Evolutionary conservation across 2,113 vertebrate genomes (phyloP).

Genomic region (Nothoprocta pentlandii): DNA sequence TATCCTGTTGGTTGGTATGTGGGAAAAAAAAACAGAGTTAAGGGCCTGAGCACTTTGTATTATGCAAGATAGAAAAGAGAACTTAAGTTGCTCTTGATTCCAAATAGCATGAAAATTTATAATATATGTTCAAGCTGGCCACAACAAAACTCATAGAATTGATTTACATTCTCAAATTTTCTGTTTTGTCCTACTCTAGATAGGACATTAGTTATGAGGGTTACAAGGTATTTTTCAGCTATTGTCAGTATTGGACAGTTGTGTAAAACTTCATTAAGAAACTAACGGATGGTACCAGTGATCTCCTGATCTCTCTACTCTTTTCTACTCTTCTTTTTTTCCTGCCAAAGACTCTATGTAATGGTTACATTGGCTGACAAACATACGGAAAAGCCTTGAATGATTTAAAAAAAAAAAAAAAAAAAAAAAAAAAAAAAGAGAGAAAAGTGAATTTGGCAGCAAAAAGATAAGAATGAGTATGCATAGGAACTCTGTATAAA

Average conservation of each 20-base stretch:
- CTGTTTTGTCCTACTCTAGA: not conserved
- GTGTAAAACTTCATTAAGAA: not conserved
- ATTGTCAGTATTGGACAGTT: not conserved
- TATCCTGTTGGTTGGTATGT: not conserved
- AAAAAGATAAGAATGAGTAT: not conserved
- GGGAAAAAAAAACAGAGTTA: not conserved
- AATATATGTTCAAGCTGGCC: not conserved
- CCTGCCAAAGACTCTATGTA: not conserved
- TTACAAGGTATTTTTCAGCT: not conserved
- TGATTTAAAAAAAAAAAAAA: not conserved
- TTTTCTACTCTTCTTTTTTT: not conserved
- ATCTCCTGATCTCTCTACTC: not conserved
- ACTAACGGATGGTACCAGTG: fast-evolving
- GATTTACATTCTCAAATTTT: not conserved
- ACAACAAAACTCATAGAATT: not conserved
- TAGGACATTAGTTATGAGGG: not conserved
- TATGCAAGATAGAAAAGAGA: not conserved
- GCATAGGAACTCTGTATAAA: not conserved
- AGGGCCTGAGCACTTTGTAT: not conserved
- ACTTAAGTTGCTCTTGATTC: not conserved
- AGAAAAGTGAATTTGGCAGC: not conserved
- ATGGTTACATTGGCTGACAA: not conserved
- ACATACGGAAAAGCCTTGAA: not conserved
- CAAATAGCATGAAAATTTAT: not conserved
- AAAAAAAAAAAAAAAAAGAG: no score